Base-by-base conservation (phyloP, 2,888 invertebrate species). In the Punctoribates punctum region DNA sequence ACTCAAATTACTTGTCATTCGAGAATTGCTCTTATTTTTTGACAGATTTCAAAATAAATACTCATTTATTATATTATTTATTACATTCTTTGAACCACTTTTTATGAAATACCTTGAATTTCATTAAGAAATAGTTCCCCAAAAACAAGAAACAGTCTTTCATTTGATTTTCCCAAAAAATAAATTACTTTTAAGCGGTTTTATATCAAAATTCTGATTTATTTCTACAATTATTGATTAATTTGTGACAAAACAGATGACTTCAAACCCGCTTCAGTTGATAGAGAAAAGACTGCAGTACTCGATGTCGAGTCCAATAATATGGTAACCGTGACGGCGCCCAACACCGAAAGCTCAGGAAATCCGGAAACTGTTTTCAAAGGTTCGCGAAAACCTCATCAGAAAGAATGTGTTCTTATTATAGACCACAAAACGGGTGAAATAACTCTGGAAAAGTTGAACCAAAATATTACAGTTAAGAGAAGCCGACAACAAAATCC, bases 211-310 rank as follows among this genome's bases (percentile, higher is more conserved):
- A n/a, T n/a, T n/a, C n/a, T 34, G 34, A 34, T 34, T 34, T 34
- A 8, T 34, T 34, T 48, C 13, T 17, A 48, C 2, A 48, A 17
- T 48, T 17, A 17, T 6, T 11, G 15, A 48, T 6, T 48, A 3
- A 48, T 48, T 48, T 17, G n/a, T 48, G n/a, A n/a, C n/a, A n/a
- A n/a, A n/a, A n/a, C 51, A 96, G 96, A 96, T 91, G 97, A 97
- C 85, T 97, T 97, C 84, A 96, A 96, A 84, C 97, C 97, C 80
- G 96, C 96, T n/a, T 96, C 96, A 81, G 94, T 96, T 75, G 96
- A 96, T 85, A 90, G 91, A 67, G 91, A 90, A 82, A 93, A 95
- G 86, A 91, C 92, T 87, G 94, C 96, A 51, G 90, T 89, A 34
- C 90, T 97, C 77, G 94, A 95, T 84, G 91, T 96, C 79, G 93